Evolutionary conservation across 2,113 vertebrate species (phyloP).

Genomic region (Peromyscus californicus): DNA sequence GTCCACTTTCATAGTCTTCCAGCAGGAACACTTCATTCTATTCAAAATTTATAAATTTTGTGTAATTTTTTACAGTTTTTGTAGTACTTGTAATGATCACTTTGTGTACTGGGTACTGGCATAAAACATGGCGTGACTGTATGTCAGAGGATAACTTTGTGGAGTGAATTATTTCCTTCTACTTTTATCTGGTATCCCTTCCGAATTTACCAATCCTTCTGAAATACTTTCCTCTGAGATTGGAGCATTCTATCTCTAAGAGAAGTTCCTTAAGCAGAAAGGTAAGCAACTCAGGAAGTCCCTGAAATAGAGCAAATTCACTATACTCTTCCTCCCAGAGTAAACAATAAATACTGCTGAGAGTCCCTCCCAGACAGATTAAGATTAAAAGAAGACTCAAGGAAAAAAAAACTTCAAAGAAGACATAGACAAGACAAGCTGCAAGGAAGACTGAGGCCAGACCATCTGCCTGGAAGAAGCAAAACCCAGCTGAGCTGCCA

Average conservation of each 20-base stretch:
- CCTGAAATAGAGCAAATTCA: neutral
- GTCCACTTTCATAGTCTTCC: neutral
- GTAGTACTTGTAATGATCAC: neutral
- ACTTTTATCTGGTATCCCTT: neutral
- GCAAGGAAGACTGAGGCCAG: neutral
- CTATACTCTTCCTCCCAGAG: neutral
- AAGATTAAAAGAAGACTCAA: neutral
- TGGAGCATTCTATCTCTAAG: neutral
- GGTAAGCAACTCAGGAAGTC: neutral
- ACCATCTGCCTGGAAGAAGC: neutral
- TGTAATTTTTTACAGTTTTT: neutral
- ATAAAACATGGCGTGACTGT: too few species aligned
- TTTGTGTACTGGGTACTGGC: too few species aligned
- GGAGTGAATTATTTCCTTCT: neutral
- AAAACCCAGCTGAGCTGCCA: neutral
- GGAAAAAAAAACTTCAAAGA: neutral
- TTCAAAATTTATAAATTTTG: neutral
- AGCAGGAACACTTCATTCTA: accelerated
- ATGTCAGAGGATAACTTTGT: neutral
- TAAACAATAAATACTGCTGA: neutral
- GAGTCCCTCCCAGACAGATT: neutral
- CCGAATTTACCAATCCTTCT: neutral
- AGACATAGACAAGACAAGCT: neutral
- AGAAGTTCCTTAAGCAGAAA: neutral
- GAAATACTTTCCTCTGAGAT: neutral